Evolutionary conservation across 2,113 vertebrate genomes (phyloP).

Genomic region (Brachirus orientalis): DNA sequence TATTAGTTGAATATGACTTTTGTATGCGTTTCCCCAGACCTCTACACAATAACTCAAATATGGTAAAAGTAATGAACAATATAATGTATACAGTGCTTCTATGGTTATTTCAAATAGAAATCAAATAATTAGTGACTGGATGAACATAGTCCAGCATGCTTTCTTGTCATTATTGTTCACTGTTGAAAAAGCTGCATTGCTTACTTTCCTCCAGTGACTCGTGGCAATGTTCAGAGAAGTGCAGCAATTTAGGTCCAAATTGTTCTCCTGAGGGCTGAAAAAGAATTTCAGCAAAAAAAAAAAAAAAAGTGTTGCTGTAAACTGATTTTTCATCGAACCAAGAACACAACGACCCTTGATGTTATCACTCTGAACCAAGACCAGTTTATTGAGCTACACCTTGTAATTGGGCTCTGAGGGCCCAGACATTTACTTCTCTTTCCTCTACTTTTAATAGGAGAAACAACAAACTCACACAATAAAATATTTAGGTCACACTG

Average conservation of each 20-base stretch:
- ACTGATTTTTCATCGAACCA: conserved; percentile 44
- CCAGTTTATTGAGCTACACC: conserved; percentile 17
- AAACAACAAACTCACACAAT: background rate
- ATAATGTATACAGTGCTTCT: background rate
- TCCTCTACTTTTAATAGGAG: background rate
- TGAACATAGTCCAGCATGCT: background rate
- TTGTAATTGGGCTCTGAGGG: conserved; percentile 65
- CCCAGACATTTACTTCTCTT: background rate
- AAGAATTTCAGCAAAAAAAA: conserved; percentile 25
- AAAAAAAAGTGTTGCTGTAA: conserved; percentile 45
- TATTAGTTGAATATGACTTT: too few species aligned
- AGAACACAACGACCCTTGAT: conserved; percentile 35
- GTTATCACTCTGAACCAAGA: conserved; percentile 30
- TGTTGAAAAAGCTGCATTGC: conserved; percentile 1
- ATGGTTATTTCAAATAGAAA: background rate
- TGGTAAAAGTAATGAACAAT: background rate
- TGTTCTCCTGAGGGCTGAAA: conserved; percentile 27
- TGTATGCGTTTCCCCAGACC: too few species aligned
- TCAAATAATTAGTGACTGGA: background rate
- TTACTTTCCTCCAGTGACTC: conserved; percentile 29
- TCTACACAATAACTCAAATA: too few species aligned
- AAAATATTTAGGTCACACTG: background rate
- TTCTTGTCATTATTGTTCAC: conserved; percentile 10
- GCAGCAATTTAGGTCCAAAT: conserved; percentile 42
- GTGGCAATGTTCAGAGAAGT: conserved; percentile 18